Base-by-base conservation (phyloP, 2,888 invertebrate species). In the Hyalella azteca region DNA sequence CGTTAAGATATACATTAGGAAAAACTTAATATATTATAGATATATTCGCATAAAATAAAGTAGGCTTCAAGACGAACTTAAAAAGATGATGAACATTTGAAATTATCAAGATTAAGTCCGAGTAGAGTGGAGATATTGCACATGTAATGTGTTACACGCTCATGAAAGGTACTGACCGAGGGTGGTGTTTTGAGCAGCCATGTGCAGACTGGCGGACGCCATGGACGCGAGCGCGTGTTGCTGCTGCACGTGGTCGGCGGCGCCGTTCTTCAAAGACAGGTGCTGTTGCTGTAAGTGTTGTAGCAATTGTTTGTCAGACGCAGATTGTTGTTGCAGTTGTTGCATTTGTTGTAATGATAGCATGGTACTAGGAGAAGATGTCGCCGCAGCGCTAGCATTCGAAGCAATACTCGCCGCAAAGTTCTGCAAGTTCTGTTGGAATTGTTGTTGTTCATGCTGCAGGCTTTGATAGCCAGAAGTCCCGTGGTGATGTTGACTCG, bases 351-450 rank as follows among this genome's bases (percentile, higher is more conserved):
- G 66, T 11, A 66, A 36, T 19, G 36, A 36, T 36, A 66, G 19
- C 19, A 66, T 29, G 19, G 66, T n/a, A 66, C 36, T 66, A 36
- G 66, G 36, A 36, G 54, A 54, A 7, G n/a, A n/a, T n/a, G n/a
- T n/a, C n/a, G 75, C 59, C 15, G 75, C 78, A 39, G 78, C 75
- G 50, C 49, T 81, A 19, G 79, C 60, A 26, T 36, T 19, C 1
- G 79, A 66, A 36, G 66, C 40, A 26, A 73, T 50, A 19, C 50
- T 78, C 39, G 79, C 45, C 59, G 79, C 36, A 29, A 66, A 66
- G 36, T 66, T 66, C 29, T 66, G 66, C 29, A 66, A 32, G 66
- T 32, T 36, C 19, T 66, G 66, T 32, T 32, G 36, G 66, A 66
- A 66, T 15, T 66, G 66, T 7, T 66, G 66, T 7, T 66, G 66